phyloP scores from a whole-genome alignment of 2,797 vertebrate species.

The Phrynocephalus guinanensis region DNA sequence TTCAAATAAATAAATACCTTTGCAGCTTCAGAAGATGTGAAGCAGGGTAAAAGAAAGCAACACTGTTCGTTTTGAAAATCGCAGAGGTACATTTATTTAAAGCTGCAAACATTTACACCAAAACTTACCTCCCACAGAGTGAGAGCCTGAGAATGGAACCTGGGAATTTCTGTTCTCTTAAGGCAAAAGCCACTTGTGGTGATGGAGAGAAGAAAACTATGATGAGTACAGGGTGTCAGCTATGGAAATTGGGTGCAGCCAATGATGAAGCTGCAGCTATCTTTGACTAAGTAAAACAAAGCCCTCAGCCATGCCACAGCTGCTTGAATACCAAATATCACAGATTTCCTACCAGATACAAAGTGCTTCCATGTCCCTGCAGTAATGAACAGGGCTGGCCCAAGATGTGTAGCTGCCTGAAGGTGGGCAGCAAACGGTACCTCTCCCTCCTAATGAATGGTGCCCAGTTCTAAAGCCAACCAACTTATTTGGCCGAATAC shows the following conservation, averaged over 20 bases:
- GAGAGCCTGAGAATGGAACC: no score
- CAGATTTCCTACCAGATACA: not conserved
- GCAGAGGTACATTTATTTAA: not conserved
- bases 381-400: not conserved
- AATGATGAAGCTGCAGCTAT: not conserved
- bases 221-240: not conserved
- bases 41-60: no score
- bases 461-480: not conserved
- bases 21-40: not conserved
- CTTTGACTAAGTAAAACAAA: no score
- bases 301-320: not conserved
- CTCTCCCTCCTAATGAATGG: not conserved
- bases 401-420: no score
- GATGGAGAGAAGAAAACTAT: not conserved
- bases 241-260: not conserved
- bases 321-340: not conserved
- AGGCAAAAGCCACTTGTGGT: not conserved
- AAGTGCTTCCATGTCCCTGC: no score
- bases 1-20: not conserved
- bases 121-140: not conserved
- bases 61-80: not conserved
- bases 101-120: no score
- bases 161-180: not conserved
- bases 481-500: not conserved
- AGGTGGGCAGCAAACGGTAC: not conserved